Evolutionary conservation across 2,888 invertebrate genomes (phyloP).

Genomic region (Busseola fusca): DNA sequence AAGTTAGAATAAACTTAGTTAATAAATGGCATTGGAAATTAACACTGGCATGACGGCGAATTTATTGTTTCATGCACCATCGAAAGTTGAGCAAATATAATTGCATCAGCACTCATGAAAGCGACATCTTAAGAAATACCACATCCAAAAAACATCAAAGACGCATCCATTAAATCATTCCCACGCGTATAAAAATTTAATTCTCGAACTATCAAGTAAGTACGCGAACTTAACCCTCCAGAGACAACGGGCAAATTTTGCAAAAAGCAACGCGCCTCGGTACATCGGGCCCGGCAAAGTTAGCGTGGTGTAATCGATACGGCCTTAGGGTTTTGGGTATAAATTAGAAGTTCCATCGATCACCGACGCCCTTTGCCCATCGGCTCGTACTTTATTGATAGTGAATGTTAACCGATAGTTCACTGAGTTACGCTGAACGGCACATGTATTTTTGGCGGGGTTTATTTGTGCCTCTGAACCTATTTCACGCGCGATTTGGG

Average conservation of each 20-base stretch:
- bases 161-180: constrained; percentile 50
- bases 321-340: constrained; percentile 88
- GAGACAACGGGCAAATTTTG: constrained; percentile 77
- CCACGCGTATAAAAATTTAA: constrained; percentile 64
- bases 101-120: background rate
- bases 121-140: background rate
- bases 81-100: background rate
- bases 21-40: background rate
- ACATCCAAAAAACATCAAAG: constrained; percentile 18
- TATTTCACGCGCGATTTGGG: constrained; percentile 55
- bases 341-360: constrained; percentile 89
- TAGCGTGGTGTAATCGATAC: constrained; percentile 85
- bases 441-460: constrained; percentile 69
- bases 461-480: constrained; percentile 57
- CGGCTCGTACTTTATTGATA: constrained; percentile 87
- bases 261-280: constrained; percentile 79
- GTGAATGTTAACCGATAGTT: constrained; percentile 85
- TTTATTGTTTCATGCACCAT: background rate
- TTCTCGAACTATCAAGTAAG: constrained; percentile 61
- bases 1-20: background rate
- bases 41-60: no score
- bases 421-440: constrained; percentile 72
- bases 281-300: constrained; percentile 76
- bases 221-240: constrained; percentile 70
- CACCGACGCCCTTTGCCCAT: constrained; percentile 87